Percentiles rank a stretch among this genome's conserved stretches.
phyloP scores from a whole-genome alignment of 2,888 invertebrate genomes.

The Lepidocyrtoides sp. region DNA sequence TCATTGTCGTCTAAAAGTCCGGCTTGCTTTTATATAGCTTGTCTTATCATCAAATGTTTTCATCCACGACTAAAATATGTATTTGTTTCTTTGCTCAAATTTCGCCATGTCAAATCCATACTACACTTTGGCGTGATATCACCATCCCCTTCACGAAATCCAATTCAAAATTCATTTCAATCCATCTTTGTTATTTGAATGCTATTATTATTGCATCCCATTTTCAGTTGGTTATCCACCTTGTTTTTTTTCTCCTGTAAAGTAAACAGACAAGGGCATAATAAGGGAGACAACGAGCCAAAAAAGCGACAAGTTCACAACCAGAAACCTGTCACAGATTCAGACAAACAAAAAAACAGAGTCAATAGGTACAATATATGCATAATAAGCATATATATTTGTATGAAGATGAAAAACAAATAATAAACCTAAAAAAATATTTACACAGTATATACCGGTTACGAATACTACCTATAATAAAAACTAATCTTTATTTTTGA shows the following conservation, averaged over 20 bases:
- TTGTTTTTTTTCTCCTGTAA: constrained; percentile 47
- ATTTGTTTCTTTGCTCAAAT: too few species aligned
- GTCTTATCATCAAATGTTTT: too few species aligned
- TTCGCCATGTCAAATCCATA: too few species aligned
- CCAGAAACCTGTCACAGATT: constrained; percentile 51
- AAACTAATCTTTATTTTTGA: not conserved
- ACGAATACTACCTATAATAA: not conserved
- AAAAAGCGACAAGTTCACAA: constrained; percentile 47
- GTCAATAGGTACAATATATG: constrained; percentile 36
- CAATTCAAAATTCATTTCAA: not conserved
- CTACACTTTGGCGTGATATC: too few species aligned
- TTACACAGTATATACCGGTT: not conserved
- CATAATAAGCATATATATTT: not conserved
- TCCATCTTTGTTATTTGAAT: constrained; percentile 3
- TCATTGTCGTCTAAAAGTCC: not conserved
- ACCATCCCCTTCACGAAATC: not conserved
- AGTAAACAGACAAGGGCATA: not conserved
- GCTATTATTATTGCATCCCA: not conserved
- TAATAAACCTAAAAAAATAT: not conserved
- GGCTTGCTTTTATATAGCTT: not conserved
- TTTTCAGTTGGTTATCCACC: not conserved
- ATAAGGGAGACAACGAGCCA: too few species aligned
- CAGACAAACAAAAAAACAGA: not conserved
- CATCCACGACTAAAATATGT: too few species aligned
- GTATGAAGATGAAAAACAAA: not conserved